Evolutionary conservation across 2,797 vertebrate genomes (phyloP).

Genomic region (Falco rusticolus): DNA sequence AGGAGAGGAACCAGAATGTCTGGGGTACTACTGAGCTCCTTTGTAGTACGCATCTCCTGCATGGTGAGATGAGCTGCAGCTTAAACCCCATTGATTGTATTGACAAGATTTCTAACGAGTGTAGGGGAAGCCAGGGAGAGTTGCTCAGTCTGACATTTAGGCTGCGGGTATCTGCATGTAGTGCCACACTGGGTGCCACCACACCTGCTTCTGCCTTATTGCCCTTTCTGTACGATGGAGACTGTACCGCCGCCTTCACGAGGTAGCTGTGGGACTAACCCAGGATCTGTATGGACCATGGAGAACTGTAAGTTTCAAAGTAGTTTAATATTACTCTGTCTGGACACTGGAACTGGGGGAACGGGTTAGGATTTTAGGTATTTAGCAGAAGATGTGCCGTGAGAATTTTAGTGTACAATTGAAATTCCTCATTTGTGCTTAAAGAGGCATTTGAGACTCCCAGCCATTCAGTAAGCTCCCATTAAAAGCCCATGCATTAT

Average conservation of each 20-base stretch:
- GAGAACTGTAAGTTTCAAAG: background rate
- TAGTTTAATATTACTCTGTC: background rate
- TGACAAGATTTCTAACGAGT: background rate
- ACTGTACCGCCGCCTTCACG: background rate
- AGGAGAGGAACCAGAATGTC: background rate
- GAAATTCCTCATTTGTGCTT: constrained; percentile 26
- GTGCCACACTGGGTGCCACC: background rate
- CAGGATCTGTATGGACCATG: background rate
- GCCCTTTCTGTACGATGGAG: background rate
- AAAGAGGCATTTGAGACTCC: constrained; percentile 57
- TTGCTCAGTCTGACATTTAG: background rate
- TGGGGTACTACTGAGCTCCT: background rate
- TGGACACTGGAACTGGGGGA: background rate
- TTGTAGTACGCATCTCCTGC: background rate
- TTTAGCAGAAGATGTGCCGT: background rate
- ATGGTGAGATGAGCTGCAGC: background rate
- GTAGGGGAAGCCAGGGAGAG: background rate
- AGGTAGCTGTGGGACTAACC: background rate
- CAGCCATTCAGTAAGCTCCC: constrained; percentile 25
- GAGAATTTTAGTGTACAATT: background rate
- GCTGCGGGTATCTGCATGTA: fast-evolving
- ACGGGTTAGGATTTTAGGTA: background rate
- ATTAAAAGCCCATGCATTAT: constrained; percentile 11
- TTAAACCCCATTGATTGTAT: background rate
- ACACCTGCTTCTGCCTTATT: background rate